Percentiles rank a stretch among this genome's conserved stretches.
These are phyloP conservation scores for Orientallactaga bullata DNA, from an alignment of 2,113 vertebrate species.

Conservation along the genomic window DNA sequence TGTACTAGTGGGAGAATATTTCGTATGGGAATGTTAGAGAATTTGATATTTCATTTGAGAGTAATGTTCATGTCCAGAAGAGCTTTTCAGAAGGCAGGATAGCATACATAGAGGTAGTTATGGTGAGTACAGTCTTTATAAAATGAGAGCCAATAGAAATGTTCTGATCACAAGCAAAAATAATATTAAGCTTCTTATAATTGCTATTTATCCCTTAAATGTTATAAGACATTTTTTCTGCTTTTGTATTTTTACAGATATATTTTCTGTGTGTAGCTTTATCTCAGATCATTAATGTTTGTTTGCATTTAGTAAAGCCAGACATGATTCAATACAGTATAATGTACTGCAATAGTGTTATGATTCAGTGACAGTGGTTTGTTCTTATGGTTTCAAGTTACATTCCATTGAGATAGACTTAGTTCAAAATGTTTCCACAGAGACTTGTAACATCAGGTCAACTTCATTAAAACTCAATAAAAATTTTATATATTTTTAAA, in stretches of 20 bases:
- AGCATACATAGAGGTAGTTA: background rate
- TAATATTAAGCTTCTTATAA: background rate
- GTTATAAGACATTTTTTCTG: background rate
- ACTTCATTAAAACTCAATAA: background rate
- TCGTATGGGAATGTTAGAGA: background rate
- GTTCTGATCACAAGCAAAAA: background rate
- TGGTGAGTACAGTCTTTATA: background rate
- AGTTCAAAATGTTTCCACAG: background rate
- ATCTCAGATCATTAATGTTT: constrained; percentile 44
- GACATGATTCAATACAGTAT: background rate
- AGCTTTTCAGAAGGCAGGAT: background rate
- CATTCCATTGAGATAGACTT: background rate
- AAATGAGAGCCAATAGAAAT: background rate
- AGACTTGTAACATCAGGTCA: background rate
- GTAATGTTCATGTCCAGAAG: background rate
- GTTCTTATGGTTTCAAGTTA: background rate
- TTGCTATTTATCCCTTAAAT: background rate
- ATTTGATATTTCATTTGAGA: background rate
- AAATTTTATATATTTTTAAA: background rate
- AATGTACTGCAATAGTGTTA: background rate
- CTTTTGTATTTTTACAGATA: background rate
- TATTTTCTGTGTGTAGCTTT: constrained; percentile 1
- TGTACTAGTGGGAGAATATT: background rate
- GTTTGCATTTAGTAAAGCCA: constrained; percentile 63
- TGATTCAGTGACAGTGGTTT: background rate